Conservation (phyloP, 2,797 vertebrate genomes). For the Falco berigora region DNA sequence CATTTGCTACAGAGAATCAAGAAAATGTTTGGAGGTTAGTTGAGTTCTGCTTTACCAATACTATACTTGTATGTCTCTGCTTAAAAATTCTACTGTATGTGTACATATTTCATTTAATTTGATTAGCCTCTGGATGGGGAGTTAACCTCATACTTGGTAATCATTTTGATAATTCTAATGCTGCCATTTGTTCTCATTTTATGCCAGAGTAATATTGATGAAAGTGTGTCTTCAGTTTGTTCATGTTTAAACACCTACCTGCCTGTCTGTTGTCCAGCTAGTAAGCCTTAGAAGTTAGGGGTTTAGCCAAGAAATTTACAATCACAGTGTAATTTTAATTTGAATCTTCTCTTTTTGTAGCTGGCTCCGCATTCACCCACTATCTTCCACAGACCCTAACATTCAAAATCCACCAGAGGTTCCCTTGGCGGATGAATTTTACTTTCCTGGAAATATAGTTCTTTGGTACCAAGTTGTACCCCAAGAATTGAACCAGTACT, state of each 20-base stretch:
- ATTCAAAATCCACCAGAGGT: not conserved
- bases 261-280: not conserved
- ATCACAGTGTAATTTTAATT: not conserved
- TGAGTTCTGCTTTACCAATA: not conserved
- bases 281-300: not conserved
- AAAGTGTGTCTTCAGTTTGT: not conserved
- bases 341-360: not conserved
- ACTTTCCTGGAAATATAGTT: not conserved
- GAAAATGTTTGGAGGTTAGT: not conserved
- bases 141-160: not conserved
- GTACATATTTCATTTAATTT: not conserved
- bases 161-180: not conserved
- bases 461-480: not conserved
- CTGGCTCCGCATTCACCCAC: not conserved
- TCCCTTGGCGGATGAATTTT: not conserved
- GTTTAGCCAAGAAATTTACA: not conserved
- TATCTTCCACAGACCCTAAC: not conserved
- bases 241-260: not conserved
- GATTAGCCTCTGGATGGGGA: not conserved
- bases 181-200: not conserved
- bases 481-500: not conserved
- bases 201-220: not conserved
- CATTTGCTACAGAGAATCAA: not conserved
- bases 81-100: not conserved
- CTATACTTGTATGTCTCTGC: not conserved